Evolutionary conservation across 2,113 vertebrate species (phyloP), one percentile per base, ranked within the genome.

Genomic region (Heliornis fulica): DNA sequence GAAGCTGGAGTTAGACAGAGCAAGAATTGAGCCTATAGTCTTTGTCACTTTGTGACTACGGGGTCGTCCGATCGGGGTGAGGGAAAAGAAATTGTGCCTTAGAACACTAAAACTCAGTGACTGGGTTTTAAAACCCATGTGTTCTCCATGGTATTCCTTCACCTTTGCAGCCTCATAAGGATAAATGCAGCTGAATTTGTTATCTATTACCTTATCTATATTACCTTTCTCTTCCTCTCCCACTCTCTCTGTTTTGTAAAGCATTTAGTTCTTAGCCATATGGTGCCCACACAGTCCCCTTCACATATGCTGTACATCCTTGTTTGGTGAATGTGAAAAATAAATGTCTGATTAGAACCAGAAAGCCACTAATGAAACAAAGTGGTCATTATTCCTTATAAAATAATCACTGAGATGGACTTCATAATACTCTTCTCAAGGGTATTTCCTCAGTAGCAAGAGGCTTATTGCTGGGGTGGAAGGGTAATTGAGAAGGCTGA

Each of bases 281-380:
- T 95, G 90, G 88, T 34, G 68, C 59, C 40, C 87, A 93, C 64
- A 59, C 72, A 89, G n/a, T 36, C 86, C 56, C 51, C 28, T 86
- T 51, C 83, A 60, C 88, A 91, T 91, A 63, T 87, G 84, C 85
- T 81, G 46, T 51, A 65, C 87, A 91, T 90, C 56, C 59, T 83
- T 66, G 5, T 77, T 87, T 54, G 71, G 66, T 45, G 59, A 87
- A 91, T 66, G 93, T 71, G 82, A 95, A 91, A 91, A 96, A 89
- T 82, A 96, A 76, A 87, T 36, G 82, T 53, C 75, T 94, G 84
- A 94, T 95, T 89, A 89, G 81, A 95, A 89, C 45, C 89, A 96
- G 93, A 96, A 93, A 91, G 53, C 29, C 66, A 84, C 57, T 93
- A 88, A 95, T 84, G 69, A 86, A 88, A 89, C 71, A 93, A 94